Conservation (phyloP, 2,888 invertebrate species). For the Adineta ricciae region DNA sequence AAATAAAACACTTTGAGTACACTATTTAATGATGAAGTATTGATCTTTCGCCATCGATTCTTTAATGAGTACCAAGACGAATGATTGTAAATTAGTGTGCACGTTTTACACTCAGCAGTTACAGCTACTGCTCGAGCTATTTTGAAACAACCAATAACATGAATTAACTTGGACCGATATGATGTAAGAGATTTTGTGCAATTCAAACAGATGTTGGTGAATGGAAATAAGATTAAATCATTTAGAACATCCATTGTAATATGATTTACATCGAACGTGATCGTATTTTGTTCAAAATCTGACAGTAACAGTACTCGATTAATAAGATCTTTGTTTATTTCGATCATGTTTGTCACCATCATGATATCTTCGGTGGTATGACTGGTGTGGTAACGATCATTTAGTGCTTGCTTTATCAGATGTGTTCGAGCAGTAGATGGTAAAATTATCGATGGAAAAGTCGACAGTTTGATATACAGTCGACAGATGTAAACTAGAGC, state of each 20-base stretch:
- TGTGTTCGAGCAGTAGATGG: not conserved
- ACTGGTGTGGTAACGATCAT: not conserved
- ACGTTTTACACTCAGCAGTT: not conserved
- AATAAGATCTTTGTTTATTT: not conserved
- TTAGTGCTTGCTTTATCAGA: not conserved
- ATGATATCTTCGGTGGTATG: not conserved
- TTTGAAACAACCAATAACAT: not conserved
- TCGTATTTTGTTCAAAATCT: not conserved
- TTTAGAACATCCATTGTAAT: not conserved
- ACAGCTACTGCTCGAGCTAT: not conserved
- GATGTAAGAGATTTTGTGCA: not conserved
- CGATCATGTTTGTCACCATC: not conserved
- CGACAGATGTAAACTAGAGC: not conserved
- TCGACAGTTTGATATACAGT: not conserved
- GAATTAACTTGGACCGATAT: not conserved
- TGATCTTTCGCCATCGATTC: not conserved
- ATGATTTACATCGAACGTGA: not conserved
- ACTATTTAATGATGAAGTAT: not conserved
- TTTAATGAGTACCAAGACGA: not conserved
- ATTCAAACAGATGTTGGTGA: not conserved
- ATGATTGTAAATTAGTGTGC: not conserved
- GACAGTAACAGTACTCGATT: not conserved
- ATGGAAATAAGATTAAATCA: not conserved
- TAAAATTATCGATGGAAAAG: not conserved
- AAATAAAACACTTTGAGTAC: not conserved